Base-by-base conservation (phyloP, 2,888 invertebrate species). In the Alloplasta piceator region DNA sequence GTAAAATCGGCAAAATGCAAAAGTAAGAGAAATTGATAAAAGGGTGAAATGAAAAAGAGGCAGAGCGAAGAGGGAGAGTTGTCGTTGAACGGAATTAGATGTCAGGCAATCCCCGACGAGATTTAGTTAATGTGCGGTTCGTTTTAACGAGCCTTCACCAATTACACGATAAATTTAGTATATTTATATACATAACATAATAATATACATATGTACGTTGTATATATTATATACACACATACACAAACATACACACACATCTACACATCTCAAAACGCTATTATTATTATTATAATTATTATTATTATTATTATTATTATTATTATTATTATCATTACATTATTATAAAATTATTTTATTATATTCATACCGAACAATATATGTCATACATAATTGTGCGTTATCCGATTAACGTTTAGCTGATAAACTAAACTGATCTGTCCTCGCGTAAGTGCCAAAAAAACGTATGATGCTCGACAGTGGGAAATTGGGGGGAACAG, bases 331-430 rank as follows among this genome's bases (percentile, higher is more conserved):
- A 83, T 74, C 66, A 38, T 26, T 63, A 78, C 68, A 78, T 82
- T 82, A 79, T 78, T 70, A 83, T 83, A 87, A 86, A 86, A 85
- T 89, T 86, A 89, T 89, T 89, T 87, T 88, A 89, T 83, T 87
- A 87, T 86, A 88, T 86, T 89, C 82, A 70, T 85, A 86, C 85
- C 84, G 82, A 84, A 81, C 61, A 71, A 81, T 66, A 82, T 74
- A 73, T 68, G 79, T 73, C 43, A 66, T 67, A 64, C 55, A 73
- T 71, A 77, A 79, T 78, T 71, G 73, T 43, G 67, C 73, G 67
- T 82, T 81, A 26, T 80, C 58, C 71, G 74, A 79, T 82, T 48
- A 74, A 76, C 72, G 68, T 77, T 43, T 78, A 74, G 82, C 83
- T 81, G 81, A 80, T 26, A 26, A 83, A 64, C 77, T 82, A 82